Evolutionary conservation across 2,888 invertebrate genomes (phyloP).

Genomic region (Papilio demoleus): DNA sequence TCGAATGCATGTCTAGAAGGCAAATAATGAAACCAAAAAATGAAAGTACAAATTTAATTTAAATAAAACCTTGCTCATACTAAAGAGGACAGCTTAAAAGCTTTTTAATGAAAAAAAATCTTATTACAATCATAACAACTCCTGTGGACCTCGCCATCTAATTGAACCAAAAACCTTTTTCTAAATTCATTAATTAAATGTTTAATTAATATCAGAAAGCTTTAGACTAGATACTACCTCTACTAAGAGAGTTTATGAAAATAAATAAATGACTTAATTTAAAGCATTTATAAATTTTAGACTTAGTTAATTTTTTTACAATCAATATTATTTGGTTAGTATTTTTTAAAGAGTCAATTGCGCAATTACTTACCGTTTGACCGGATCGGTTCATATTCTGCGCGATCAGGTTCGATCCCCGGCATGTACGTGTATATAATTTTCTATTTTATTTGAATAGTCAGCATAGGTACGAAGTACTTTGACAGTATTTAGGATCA

Average conservation of each 20-base stretch:
- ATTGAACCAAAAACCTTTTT: slow-evolving; percentile 1
- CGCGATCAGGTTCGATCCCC: too few relatives aligned
- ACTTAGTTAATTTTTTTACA: neutral
- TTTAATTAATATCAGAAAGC: slow-evolving; percentile 18
- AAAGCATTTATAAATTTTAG: neutral
- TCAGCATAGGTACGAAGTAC: too few relatives aligned
- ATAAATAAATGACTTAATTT: slow-evolving; percentile 1
- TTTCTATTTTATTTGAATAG: neutral
- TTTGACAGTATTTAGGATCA: too few relatives aligned
- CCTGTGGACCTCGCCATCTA: neutral
- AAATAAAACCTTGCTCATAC: neutral
- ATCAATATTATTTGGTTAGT: too few relatives aligned
- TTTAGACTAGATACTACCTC: slow-evolving; percentile 1
- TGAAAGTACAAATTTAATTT: neutral
- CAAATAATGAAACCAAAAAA: too few relatives aligned
- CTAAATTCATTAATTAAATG: neutral
- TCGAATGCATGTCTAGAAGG: too few relatives aligned
- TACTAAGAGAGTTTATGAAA: slow-evolving; percentile 7
- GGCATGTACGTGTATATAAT: too few relatives aligned
- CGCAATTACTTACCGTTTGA: too few relatives aligned
- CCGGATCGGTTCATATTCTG: too few relatives aligned
- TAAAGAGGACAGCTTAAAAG: neutral
- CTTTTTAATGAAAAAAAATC: neutral
- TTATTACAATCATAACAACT: neutral
- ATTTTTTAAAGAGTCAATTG: too few relatives aligned